phyloP scores from a whole-genome alignment of 1,140 invertebrate species.

The Dendroctonus ponderosae region DNA sequence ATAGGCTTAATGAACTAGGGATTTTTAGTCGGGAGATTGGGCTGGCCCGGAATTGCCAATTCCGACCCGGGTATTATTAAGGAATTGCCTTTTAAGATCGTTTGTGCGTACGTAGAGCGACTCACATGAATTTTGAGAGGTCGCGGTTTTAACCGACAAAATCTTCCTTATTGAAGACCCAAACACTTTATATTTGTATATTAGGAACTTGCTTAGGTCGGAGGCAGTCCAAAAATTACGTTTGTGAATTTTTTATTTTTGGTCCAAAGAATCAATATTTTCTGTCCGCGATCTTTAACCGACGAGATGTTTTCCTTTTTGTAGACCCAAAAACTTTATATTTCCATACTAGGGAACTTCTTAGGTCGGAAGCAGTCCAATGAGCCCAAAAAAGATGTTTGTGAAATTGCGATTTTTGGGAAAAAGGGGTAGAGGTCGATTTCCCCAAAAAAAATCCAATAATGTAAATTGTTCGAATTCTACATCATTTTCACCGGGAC shows the following conservation, averaged over 20 bases:
- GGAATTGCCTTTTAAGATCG: neutral
- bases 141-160: neutral
- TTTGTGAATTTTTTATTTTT: neutral
- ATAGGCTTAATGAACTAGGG: constrained; percentile 18
- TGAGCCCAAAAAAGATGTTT: too few relatives aligned
- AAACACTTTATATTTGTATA: neutral
- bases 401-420: too few relatives aligned
- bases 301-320: too few relatives aligned
- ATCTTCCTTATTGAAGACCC: neutral
- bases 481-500: too few relatives aligned
- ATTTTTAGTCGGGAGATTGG: constrained; percentile 2
- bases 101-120: neutral
- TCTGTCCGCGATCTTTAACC: too few relatives aligned
- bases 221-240: neutral
- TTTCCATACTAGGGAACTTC: too few relatives aligned
- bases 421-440: too few relatives aligned
- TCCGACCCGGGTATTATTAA: constrained; percentile 1
- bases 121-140: neutral
- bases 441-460: too few relatives aligned
- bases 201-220: neutral
- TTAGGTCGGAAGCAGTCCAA: too few relatives aligned
- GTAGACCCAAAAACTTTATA: too few relatives aligned
- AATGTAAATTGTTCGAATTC: too few relatives aligned
- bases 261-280: too few relatives aligned
- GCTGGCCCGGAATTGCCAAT: constrained; percentile 2